Evolutionary conservation across 2,888 invertebrate species (phyloP), one percentile per base, ranked within the genome.

Genomic region (Ischnus inquisitorius): DNA sequence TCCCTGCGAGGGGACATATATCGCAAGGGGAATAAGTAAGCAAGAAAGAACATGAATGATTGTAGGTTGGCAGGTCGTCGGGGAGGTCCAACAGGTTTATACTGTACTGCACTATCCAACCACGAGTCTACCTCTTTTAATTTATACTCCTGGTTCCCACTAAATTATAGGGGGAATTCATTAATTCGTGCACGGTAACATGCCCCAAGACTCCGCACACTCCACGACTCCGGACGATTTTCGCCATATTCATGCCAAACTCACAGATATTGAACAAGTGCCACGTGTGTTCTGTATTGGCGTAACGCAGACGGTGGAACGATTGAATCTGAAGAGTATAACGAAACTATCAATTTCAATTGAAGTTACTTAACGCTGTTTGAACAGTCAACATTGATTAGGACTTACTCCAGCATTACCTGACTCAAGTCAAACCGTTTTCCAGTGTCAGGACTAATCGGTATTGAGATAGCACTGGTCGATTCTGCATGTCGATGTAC

Each of bases 11-110:
- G 28, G 51, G 68, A 65, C 62, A 57, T 65, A 57, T 65, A 62
- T 19, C 2, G 22, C 48, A 48, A 41, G 62, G 54, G 51, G 48
- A 74, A 48, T 60, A 68, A 71, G 43, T 39, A 77, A 67, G 25
- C 43, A 25, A 12, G 54, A 54, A 71, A 71, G 68, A 78, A 28
- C 19, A 16, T 46, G 43, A 78, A 78, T 78, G 82, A 82, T 82
- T 82, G 78, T 74, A 67, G 74, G 82, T 82, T 68, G 67, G 72
- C 34, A 72, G 46, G 48, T 67, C 46, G 71, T 62, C 19, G 57
- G 43, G 78, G 67, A 82, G 78, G 72, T 78, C 68, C 60, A 54
- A 19, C 41, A 43, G 43, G 41, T 74, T 62, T 72, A 19, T 68
- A 51, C 41, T n/a, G 67, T 46, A 25, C 43, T 68, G 46, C 80